Percentiles rank a stretch among this genome's conserved stretches.
Evolutionary conservation across 2,113 vertebrate species (phyloP).

Genomic region (Probosciger aterrimus): DNA sequence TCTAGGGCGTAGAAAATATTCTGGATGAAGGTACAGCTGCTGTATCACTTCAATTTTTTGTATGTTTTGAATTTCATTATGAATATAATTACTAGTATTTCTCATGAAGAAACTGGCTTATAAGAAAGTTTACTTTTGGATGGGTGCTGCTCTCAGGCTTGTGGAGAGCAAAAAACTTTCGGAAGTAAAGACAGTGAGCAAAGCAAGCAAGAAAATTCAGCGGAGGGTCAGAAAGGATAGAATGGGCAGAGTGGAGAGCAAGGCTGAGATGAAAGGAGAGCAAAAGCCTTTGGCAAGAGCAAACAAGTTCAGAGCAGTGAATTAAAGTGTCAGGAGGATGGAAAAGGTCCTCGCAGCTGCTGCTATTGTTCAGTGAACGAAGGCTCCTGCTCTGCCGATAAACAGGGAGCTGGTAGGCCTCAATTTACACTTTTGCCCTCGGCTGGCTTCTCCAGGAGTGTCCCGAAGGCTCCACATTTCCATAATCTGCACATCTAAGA

Average conservation of each 20-base stretch:
- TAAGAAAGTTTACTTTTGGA: background rate
- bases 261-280: constrained; percentile 11
- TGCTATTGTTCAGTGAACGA: background rate
- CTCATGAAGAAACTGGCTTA: background rate
- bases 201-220: background rate
- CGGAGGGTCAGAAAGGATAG: background rate
- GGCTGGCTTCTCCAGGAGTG: background rate
- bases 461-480: background rate
- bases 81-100: background rate
- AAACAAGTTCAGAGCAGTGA: constrained; percentile 38
- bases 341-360: background rate
- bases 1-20: constrained; percentile 34
- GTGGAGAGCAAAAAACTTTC: background rate
- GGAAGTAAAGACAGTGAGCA: background rate
- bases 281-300: constrained; percentile 31
- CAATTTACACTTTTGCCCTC: background rate
- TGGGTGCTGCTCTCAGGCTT: background rate
- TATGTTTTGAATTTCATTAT: constrained; percentile 1
- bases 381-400: background rate
- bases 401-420: background rate
- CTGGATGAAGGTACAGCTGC: background rate
- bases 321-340: constrained; percentile 5
- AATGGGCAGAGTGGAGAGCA: background rate
- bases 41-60: background rate
- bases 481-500: background rate